Base-by-base conservation (phyloP, 2,113 vertebrate genomes). In the Toxostoma redivivum region DNA sequence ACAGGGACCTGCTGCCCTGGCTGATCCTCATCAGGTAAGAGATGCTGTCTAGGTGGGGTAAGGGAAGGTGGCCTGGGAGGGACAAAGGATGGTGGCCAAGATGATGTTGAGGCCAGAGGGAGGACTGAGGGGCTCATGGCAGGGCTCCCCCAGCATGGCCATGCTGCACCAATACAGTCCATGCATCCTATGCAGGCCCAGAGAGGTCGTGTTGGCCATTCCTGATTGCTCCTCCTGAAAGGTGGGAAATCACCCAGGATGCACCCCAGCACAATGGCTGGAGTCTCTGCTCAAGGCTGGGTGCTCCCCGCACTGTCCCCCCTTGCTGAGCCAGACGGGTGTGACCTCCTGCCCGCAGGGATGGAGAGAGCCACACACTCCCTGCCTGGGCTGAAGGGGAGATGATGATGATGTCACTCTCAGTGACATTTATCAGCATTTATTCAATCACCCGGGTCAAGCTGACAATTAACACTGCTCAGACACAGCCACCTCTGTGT, bases 261-360 rank as follows among this genome's bases (percentile, higher is more conserved):
- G 53, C 6, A 14, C 21, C 51, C 19, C 44, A 71, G 66, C 48
- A 38, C 51, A 40, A 15, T 14, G 9, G 0, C 0, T 18, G 42
- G 15, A 56, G 33, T 45, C 45, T 53, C 47, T 61, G 17, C 73
- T 31, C 82, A 51, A 53, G 57, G 4, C 64, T 16, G 69, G 35
- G 76, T 0, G 0, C 31, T 45, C 21, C 28, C 51, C 10, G 8
- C 1, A 0, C 54, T 67, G 40, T 25, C 15, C 15, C 21, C 54
- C 12, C 25, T 33, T 58, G 48, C 38, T 0, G 1, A 76, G 76
- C 44, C 86, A 51, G 48, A 21, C 38, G 2, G 2, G 11, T 3
- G 1, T 33, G 35, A 67, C 30, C 79, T 19, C 40, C 85, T 88
- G 69, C 62, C 79, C 66, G 51, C 40, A 40, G 69, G 72, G 92